phyloP scores from a whole-genome alignment of 2,797 vertebrate genomes.

The Syncerus caffer region DNA sequence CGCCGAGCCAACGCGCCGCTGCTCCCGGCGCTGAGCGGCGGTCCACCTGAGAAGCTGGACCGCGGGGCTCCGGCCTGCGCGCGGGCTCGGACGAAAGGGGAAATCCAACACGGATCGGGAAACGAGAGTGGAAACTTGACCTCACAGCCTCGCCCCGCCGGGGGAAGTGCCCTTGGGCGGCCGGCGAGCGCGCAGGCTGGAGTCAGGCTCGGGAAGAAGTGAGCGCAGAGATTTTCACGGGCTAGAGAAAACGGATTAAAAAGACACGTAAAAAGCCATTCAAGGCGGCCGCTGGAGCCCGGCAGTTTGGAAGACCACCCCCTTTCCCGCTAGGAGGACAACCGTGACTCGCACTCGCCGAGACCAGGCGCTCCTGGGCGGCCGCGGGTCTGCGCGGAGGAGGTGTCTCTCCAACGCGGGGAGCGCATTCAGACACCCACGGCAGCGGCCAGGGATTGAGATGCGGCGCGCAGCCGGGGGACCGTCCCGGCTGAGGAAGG shows the following conservation, averaged over 20 bases:
- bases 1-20: conserved; percentile 21
- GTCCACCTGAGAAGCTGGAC: neutral
- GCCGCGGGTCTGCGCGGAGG: neutral
- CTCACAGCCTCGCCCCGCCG: neutral
- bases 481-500: conserved; percentile 44
- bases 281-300: neutral
- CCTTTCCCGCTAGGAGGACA: neutral
- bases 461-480: conserved; percentile 33
- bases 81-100: neutral
- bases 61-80: neutral
- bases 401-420: neutral
- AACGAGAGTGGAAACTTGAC: conserved; percentile 43
- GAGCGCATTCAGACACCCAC: neutral
- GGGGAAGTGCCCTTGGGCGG: conserved; percentile 41
- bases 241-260: conserved; percentile 7
- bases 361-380: neutral
- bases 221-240: neutral
- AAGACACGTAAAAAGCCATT: neutral
- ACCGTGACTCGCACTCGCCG: conserved; percentile 9
- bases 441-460: neutral
- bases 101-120: neutral
- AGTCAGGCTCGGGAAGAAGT: neutral
- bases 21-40: conserved; percentile 19
- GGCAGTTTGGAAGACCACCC: neutral
- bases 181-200: neutral